phyloP scores from a whole-genome alignment of 2,888 invertebrate species.

The Erebia palarica region DNA sequence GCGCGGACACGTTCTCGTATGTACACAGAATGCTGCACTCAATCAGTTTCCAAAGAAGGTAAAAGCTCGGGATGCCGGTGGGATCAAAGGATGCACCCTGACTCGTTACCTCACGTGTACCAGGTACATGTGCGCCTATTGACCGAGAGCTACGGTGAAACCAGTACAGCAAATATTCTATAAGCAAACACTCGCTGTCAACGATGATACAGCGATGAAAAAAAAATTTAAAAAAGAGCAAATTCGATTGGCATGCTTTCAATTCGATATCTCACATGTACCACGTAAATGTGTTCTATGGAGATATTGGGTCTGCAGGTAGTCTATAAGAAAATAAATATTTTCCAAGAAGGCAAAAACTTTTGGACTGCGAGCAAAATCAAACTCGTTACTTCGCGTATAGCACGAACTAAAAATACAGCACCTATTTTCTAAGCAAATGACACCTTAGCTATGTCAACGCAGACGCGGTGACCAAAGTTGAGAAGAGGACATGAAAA shows the following conservation, averaged over 20 bases:
- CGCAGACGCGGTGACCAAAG: too few relatives aligned
- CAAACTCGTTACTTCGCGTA: background rate
- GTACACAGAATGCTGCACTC: slow-evolving; percentile 75
- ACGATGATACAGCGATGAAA: background rate
- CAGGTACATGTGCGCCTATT: slow-evolving; percentile 8
- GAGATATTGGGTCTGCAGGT: background rate
- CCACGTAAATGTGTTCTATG: slow-evolving; percentile 6
- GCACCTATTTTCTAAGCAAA: too few relatives aligned
- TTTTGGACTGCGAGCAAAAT: background rate
- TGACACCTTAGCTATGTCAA: too few relatives aligned
- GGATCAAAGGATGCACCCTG: slow-evolving; percentile 32
- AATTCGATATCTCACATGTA: slow-evolving; percentile 17
- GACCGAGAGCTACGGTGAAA: background rate
- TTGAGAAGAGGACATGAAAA: too few relatives aligned
- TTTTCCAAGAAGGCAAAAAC: background rate
- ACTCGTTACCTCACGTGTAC: slow-evolving; percentile 29
- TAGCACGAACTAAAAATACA: too few relatives aligned
- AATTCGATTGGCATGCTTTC: background rate
- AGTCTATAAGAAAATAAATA: background rate
- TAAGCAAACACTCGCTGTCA: background rate
- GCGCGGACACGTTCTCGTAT: slow-evolving; percentile 57
- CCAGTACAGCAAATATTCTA: background rate
- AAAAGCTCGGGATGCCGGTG: slow-evolving; percentile 54
- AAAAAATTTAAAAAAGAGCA: background rate
- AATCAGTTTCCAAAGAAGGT: slow-evolving; percentile 76